phyloP scores from a whole-genome alignment of 2,797 vertebrate genomes.

The Anisognathus igniventris region DNA sequence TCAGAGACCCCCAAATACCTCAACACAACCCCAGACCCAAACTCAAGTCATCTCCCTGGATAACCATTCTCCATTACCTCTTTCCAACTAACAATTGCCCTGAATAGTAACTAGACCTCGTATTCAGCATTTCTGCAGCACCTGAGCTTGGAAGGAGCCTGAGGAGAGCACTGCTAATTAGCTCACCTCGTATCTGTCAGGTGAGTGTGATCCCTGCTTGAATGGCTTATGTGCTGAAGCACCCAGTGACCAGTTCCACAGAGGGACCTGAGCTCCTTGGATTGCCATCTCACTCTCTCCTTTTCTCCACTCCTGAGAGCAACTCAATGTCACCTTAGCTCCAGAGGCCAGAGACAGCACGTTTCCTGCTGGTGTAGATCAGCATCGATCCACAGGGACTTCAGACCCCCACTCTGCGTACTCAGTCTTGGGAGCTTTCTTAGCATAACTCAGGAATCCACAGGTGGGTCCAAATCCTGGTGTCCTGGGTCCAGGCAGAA shows the following conservation, averaged over 20 bases:
- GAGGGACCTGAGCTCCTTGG: not conserved
- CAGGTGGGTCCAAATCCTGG: fast-evolving
- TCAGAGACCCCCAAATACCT: not conserved
- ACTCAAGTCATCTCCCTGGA: not conserved
- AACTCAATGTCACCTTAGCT: not conserved
- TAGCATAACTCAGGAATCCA: not conserved
- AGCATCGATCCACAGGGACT: not conserved
- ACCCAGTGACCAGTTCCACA: not conserved
- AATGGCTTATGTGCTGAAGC: not conserved
- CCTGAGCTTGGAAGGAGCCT: not conserved
- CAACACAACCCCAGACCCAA: not conserved
- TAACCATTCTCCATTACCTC: not conserved
- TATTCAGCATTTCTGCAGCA: not conserved
- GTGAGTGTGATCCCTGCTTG: not conserved
- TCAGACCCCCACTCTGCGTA: not conserved
- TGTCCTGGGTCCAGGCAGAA: not conserved
- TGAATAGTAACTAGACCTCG: not conserved
- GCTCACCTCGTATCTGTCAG: not conserved
- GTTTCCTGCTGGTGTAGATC: not conserved
- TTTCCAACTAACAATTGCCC: not conserved
- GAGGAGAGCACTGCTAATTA: not conserved
- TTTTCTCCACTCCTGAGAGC: not conserved
- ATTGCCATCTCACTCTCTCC: not conserved
- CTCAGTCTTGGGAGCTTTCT: not conserved
- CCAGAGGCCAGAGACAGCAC: not conserved